Evolutionary conservation across 2,888 invertebrate genomes (phyloP), one percentile per base, ranked within the genome.

Genomic region (Xestia xanthographa): DNA sequence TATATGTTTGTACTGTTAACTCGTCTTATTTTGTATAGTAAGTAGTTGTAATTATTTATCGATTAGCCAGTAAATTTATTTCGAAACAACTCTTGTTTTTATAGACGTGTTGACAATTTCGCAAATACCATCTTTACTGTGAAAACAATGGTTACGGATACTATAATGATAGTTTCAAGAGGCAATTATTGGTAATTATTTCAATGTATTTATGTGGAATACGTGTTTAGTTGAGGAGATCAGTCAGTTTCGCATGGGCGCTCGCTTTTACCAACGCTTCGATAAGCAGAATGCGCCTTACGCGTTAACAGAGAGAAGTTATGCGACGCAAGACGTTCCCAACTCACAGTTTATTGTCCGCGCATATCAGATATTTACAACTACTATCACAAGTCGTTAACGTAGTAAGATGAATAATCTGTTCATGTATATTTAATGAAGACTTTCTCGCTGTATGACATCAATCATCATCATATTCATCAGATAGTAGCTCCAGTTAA

Each of bases 241-340:
- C 90, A 92, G 82, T 89, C 91, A 86, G 96, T 93, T 90, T 82
- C 95, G 95, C 93, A 91, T 93, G 93, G 95, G 80, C 90, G 94
- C 90, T 20, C 90, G 92, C 96, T 96, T 95, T 96, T 96, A 91
- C 95, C 83, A 91, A 94, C 95, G 95, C 90, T 92, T 92, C 91
- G 92, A 88, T 92, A 93, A 92, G 83, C 94, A 94, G 91, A 89
- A 90, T 92, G 92, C 91, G 91, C 89, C 86, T 89, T 82, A 80
- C 80, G 80, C 86, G 79, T 60, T 71, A 53, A 68, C 79, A 69
- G 72, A 83, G 75, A 79, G 77, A 76, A 74, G 68, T 78, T 77
- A 80, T 79, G 79, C 75, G 69, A 71, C 48, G 63, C 69, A 45
- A 62, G 76, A 58, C 68, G 72, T 58, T 77, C 58, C 63, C 29